Evolutionary conservation across 2,888 invertebrate species (phyloP).

Genomic region (Hirtodrosophila alboralis): DNA sequence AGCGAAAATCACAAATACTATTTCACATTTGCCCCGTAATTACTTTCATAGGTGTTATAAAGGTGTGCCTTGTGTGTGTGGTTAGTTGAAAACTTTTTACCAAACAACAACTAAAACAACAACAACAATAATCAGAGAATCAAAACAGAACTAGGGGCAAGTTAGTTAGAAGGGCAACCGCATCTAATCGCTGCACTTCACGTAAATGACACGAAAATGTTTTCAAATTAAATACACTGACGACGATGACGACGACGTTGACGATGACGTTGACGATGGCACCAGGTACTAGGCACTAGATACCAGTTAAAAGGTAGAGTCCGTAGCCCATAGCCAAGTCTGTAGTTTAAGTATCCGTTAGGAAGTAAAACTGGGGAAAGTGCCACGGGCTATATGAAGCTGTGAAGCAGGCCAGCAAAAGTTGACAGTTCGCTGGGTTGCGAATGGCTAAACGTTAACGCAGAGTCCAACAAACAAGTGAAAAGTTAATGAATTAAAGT

Average conservation of each 20-base stretch:
- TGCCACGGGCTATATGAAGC: conserved; percentile 23
- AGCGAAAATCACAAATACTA: conserved; percentile 69
- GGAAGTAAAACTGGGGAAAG: conserved; percentile 1
- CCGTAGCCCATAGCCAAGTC: conserved; percentile 4
- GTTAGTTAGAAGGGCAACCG: conserved; percentile 42
- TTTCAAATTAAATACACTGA: conserved; percentile 62
- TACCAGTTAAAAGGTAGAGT: conserved; percentile 5
- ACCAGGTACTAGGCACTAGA: no score
- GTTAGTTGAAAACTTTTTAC: conserved; percentile 47
- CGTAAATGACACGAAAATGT: conserved; percentile 71
- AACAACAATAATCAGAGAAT: conserved; percentile 4
- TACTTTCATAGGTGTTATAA: conserved; percentile 51
- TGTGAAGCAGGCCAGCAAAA: conserved; percentile 13
- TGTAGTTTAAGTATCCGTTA: conserved; percentile 9
- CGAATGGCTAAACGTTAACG: conserved; percentile 36
- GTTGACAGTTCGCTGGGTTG: conserved; percentile 58
- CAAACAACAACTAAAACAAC: conserved; percentile 22
- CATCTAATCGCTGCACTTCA: conserved; percentile 70
- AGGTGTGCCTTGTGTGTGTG: conserved; percentile 12
- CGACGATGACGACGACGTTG: conserved; percentile 30
- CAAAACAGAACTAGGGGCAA: conserved; percentile 5
- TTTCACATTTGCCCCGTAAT: conserved; percentile 66
- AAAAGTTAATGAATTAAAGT: conserved; percentile 3
- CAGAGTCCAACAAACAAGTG: conserved; percentile 8
- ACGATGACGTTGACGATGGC: conserved; percentile 15